These are phyloP conservation scores for Syncerus caffer DNA, from an alignment of 2,797 vertebrate genomes.

Conservation along the genomic window DNA sequence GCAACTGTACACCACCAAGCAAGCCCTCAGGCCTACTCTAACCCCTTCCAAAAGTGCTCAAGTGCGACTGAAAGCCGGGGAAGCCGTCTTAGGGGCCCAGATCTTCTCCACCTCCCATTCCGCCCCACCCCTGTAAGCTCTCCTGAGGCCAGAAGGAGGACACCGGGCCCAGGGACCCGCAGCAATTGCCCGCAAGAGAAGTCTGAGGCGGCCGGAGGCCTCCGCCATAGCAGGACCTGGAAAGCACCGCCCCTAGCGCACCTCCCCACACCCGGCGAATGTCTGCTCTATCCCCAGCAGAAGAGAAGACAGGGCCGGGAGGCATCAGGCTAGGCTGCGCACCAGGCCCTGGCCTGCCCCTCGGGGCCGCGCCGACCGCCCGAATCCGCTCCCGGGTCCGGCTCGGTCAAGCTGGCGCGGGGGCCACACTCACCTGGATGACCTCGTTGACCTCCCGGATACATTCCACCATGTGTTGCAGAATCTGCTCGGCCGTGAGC, in stretches of 20 bases:
- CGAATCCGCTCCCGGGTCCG: slow-evolving; percentile 62
- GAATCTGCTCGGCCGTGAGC: slow-evolving; percentile 97
- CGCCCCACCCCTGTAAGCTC: background rate
- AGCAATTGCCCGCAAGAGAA: background rate
- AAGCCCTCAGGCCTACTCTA: slow-evolving; percentile 44
- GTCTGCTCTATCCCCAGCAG: background rate
- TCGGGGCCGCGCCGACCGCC: slow-evolving; percentile 73
- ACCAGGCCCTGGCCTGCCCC: slow-evolving; percentile 72
- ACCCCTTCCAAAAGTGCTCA: slow-evolving; percentile 47
- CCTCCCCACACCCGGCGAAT: slow-evolving; percentile 43
- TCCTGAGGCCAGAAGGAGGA: background rate
- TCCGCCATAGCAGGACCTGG: slow-evolving; percentile 50
- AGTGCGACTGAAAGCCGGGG: background rate
- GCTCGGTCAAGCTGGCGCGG: slow-evolving; percentile 65
- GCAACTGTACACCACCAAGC: slow-evolving; percentile 61
- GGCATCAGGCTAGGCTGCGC: background rate
- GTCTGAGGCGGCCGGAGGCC: slow-evolving; percentile 26
- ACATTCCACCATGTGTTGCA: slow-evolving; percentile 99
- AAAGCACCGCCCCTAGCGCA: slow-evolving; percentile 67
- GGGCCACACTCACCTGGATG: slow-evolving; percentile 93
- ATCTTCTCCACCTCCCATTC: background rate
- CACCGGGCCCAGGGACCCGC: background rate
- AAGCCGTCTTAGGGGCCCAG: background rate
- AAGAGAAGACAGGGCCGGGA: background rate
- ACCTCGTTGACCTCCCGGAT: slow-evolving; percentile 99